Evolutionary conservation across 2,888 invertebrate species (phyloP).

Genomic region (Caenorhabditis wallacei): DNA sequence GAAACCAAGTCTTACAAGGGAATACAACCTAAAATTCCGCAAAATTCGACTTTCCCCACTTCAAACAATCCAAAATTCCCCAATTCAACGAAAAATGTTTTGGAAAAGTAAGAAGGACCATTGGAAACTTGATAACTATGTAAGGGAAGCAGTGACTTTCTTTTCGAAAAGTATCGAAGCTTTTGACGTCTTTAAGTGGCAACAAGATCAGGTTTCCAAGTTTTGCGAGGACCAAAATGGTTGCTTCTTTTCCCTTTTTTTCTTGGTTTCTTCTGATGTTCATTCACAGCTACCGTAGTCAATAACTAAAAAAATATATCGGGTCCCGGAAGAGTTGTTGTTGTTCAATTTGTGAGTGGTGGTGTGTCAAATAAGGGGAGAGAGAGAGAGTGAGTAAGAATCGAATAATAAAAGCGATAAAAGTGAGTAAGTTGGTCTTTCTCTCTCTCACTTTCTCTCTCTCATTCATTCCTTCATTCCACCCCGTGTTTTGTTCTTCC

Average conservation of each 20-base stretch:
- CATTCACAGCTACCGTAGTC: constrained; percentile 33
- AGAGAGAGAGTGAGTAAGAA: constrained; percentile 1
- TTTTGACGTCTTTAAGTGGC: constrained; percentile 63
- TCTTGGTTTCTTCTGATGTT: background rate
- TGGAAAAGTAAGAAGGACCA: background rate
- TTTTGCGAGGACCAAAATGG: constrained; percentile 32
- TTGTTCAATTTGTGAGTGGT: constrained; percentile 55
- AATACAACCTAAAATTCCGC: too few species aligned
- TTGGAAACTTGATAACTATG: constrained; percentile 61
- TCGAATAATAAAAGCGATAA: constrained; percentile 65
- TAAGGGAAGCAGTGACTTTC: constrained; percentile 46
- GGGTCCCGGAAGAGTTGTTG: constrained; percentile 45
- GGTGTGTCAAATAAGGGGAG: background rate
- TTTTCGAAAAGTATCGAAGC: constrained; percentile 49
- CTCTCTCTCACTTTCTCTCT: background rate
- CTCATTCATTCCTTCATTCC: background rate
- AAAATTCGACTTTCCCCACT: too few species aligned
- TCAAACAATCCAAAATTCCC: too few species aligned
- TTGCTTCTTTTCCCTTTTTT: constrained; percentile 24
- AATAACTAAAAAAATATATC: constrained; percentile 12
- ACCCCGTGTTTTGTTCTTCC: constrained; percentile 60
- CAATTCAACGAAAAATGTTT: background rate
- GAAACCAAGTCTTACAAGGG: too few species aligned
- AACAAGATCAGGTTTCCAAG: constrained; percentile 57
- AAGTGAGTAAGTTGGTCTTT: constrained; percentile 59